Base-by-base conservation (phyloP, 2,888 invertebrate species). In the Xestia xanthographa region DNA sequence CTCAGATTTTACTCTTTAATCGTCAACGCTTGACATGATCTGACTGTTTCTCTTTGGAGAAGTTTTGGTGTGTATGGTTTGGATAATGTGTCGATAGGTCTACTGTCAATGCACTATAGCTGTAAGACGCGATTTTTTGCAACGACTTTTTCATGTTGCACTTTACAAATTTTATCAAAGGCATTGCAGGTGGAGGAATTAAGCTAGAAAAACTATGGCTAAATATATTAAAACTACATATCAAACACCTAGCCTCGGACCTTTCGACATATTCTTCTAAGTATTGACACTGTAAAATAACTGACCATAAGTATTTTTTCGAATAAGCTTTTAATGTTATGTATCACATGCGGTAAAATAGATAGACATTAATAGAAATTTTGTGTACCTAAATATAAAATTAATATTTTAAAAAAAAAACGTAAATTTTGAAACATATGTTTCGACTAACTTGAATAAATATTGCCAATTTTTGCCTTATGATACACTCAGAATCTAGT, bases 1-100 rank as follows among this genome's bases (percentile, higher is more conserved):
- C 87, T 85, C 78, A 87, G 83, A 82, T 83, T 92, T 22, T 91
- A 90, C 82, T 88, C 88, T 20, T 77, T 90, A 80, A 45, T 91
- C 65, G 86, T 88, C 72, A 81, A 88, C 41, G 77, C 77, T 80
- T 86, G 85, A 88, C 79, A 48, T 38, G 68, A 72, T 56, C 67
- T 65, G 74, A 84, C 67, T 65, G 50, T 71, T 65, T 56, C 63
- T 45, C 14, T 75, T 75, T 65, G 26, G 50, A 43, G 29, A 56
- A 12, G 50, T 53, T 74, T 66, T 56, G n/a, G 29, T 69, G 79
- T 69, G 50, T 26, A 43, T 29, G 50, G 26, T 58, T 60, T 60
- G 38, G 69, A 66, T 58, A 56, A 65, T 82, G 75, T 69, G 82
- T 77, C 82, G 65, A 66, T 45, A 29, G 45, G 38, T 41, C 58